A percentile compares a stretch with the other conserved stretches of the same genome.
Evolutionary conservation across 2,888 invertebrate species (phyloP).

Genomic region (Drosophila anomalata): DNA sequence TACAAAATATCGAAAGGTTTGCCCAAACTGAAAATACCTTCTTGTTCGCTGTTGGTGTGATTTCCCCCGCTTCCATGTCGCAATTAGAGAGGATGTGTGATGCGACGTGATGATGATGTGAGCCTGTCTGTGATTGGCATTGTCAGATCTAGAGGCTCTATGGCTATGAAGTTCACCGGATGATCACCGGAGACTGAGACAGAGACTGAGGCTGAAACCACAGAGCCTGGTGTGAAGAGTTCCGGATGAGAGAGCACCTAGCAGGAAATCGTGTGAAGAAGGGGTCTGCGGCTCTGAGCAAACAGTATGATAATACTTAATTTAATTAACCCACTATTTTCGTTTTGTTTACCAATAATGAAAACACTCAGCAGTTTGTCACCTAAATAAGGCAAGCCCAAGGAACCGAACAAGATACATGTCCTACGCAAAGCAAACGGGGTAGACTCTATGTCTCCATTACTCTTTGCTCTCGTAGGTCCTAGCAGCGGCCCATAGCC

Average conservation of each 20-base stretch:
- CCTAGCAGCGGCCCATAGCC: constrained; percentile 19
- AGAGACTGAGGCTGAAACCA: constrained; percentile 6
- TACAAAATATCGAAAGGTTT: constrained; percentile 60
- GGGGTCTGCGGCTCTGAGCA: constrained; percentile 76
- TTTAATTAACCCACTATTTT: constrained; percentile 75
- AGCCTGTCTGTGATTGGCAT: constrained; percentile 25
- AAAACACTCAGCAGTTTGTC: constrained; percentile 39
- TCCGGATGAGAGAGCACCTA: constrained; percentile 34
- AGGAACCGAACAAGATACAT: constrained; percentile 22
- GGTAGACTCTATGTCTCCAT: neutral
- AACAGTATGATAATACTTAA: constrained; percentile 83
- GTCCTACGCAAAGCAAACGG: constrained; percentile 19
- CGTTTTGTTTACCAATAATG: constrained; percentile 59
- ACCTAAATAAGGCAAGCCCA: constrained; percentile 52
- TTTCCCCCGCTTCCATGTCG: constrained; percentile 62
- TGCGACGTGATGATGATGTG: constrained; percentile 32
- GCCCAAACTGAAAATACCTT: constrained; percentile 67
- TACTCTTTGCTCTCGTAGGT: constrained; percentile 29
- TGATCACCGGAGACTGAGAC: constrained; percentile 34
- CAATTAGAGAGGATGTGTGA: constrained; percentile 45
- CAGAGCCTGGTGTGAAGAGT: constrained; percentile 1
- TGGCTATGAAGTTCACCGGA: constrained; percentile 46
- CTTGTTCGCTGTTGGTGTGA: constrained; percentile 76
- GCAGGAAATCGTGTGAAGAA: constrained; percentile 56
- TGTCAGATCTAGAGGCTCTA: constrained; percentile 42